phyloP scores from a whole-genome alignment of 2,797 vertebrate genomes.

The Lutjanus argentimaculatus region DNA sequence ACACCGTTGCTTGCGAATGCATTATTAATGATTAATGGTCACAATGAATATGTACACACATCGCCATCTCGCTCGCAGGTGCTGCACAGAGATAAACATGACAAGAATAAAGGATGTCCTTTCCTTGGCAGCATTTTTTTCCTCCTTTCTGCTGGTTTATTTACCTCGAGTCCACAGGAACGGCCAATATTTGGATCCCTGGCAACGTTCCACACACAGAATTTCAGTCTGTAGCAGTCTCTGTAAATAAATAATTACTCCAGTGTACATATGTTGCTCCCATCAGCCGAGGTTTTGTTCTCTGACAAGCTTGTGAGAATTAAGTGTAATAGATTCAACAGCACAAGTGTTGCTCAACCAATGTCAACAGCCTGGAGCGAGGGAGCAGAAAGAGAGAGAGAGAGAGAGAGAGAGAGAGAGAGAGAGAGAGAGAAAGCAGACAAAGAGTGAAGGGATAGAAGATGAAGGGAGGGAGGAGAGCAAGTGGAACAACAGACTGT shows the following conservation, averaged over 20 bases:
- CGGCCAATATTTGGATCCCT: conserved; percentile 57
- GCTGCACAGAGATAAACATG: conserved; percentile 74
- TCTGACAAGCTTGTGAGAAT: conserved; percentile 65
- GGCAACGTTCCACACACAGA: conserved; percentile 60
- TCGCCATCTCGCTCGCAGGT: conserved; percentile 63
- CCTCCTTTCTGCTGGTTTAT: conserved; percentile 59
- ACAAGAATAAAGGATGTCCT: conserved; percentile 67
- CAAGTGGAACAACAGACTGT: conserved; percentile 6
- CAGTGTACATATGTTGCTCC: conserved; percentile 67
- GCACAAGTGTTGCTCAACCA: conserved; percentile 58
- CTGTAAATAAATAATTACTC: conserved; percentile 76
- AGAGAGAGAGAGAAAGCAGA: not conserved
- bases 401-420: conserved; percentile 7
- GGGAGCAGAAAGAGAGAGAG: conserved; percentile 7
- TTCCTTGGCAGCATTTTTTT: conserved; percentile 41
- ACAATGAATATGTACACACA: conserved; percentile 55
- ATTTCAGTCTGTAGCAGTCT: conserved; percentile 58
- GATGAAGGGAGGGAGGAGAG: conserved; percentile 14
- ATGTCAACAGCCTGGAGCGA: conserved; percentile 55
- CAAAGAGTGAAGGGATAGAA: conserved; percentile 10
- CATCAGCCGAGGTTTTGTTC: conserved; percentile 60
- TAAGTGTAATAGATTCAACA: conserved; percentile 66
- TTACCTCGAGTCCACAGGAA: conserved; percentile 62
- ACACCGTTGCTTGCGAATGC: conserved; percentile 26
- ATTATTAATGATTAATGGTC: conserved; percentile 74